A percentile compares a stretch with the other conserved stretches of the same genome.
These are phyloP conservation scores for Bolinopsis microptera DNA, from an alignment of 37 sponge, comb jelly and placozoan species.

Conservation along the genomic window DNA sequence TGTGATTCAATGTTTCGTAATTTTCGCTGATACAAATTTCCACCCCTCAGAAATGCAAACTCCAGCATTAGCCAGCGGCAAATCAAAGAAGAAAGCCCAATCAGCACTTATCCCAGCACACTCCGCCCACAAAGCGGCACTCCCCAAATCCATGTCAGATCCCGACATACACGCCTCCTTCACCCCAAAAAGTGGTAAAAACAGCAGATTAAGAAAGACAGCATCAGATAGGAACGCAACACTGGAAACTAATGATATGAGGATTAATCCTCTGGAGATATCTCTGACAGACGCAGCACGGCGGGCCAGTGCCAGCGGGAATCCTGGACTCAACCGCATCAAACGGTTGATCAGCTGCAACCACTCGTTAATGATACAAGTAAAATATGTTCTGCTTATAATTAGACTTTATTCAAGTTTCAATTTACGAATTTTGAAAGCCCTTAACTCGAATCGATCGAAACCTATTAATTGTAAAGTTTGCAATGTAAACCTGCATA, in stretches of 20 bases:
- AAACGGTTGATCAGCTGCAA: conserved; percentile 12
- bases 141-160: conserved; percentile 50
- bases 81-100: conserved; percentile 10
- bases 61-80: neutral
- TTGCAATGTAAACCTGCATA: neutral
- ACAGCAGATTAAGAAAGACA: conserved; percentile 13
- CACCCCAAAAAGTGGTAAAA: conserved; percentile 24
- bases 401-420: no score
- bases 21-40: no score
- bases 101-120: conserved; percentile 10
- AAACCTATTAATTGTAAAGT: neutral
- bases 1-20: no score
- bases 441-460: neutral
- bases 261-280: conserved; percentile 39
- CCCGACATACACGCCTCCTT: conserved; percentile 39
- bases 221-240: conserved; percentile 41
- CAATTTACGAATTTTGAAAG: no score
- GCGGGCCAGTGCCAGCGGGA: conserved; percentile 57
- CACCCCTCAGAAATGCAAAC: neutral
- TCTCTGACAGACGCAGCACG: conserved; percentile 57
- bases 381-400: neutral
- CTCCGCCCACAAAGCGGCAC: neutral
- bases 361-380: conserved; percentile 13
- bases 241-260: neutral
- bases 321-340: conserved; percentile 41